phyloP scores from a whole-genome alignment of 1,140 invertebrate species.

The Sitobion miscanthi region DNA sequence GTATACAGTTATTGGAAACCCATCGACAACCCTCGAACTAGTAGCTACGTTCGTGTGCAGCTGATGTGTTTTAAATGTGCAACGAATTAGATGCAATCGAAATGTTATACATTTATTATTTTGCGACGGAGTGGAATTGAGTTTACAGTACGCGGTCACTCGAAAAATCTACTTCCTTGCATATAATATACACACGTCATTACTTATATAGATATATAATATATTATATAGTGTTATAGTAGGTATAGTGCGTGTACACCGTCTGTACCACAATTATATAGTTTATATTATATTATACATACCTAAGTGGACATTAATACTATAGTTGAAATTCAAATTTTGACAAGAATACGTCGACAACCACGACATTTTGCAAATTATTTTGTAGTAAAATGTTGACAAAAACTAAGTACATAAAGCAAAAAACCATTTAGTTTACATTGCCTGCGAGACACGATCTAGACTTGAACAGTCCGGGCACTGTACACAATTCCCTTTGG shows the following conservation, averaged over 20 bases:
- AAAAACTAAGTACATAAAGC: background rate
- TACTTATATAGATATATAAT: too few relatives aligned
- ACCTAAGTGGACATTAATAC: background rate
- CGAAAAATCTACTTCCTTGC: constrained; percentile 18
- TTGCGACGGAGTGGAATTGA: background rate
- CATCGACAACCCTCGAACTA: background rate
- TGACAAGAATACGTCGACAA: too few relatives aligned
- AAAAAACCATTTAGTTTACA: background rate
- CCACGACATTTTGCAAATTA: too few relatives aligned
- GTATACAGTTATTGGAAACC: background rate
- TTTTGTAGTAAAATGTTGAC: background rate
- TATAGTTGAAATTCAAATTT: too few relatives aligned
- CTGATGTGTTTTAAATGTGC: constrained; percentile 36
- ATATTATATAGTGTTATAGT: too few relatives aligned
- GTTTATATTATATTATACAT: background rate
- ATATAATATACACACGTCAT: background rate
- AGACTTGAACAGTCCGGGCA: background rate
- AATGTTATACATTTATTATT: background rate
- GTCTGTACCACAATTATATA: background rate
- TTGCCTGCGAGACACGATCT: background rate
- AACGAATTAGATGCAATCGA: constrained; percentile 31
- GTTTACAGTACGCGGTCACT: constrained; percentile 1
- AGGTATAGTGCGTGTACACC: background rate
- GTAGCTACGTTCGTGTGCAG: background rate
- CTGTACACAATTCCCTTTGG: background rate